Evolutionary conservation across 2,797 vertebrate species (phyloP), one percentile per base, ranked within the genome.

Genomic region (Phalanger gymnotis): DNA sequence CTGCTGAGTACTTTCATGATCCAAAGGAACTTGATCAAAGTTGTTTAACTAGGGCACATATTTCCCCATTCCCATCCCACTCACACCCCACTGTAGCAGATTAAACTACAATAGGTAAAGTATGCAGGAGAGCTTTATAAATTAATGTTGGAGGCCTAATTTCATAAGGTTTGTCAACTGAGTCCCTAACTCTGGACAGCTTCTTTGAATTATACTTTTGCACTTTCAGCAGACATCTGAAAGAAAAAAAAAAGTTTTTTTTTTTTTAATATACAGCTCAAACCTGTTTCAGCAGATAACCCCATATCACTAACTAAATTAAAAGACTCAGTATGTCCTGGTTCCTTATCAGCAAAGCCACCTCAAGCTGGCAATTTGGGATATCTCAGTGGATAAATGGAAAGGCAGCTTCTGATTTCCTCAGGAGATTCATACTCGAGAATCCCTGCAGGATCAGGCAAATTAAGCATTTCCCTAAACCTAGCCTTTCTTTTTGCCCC

Each of bases 321-420:
- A 90, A 92, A 90, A 92, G 91, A 90, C 92, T 96, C 93, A 95
- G 90, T 97, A 95, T 96, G 73, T 73, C 51, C 94, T 90, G 92
- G 90, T 90, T 57, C 89, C 94, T 97, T 97, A 97, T 97, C 97
- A 96, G 90, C 96, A 90, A 95, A 98, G 94, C 94, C 96, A 96
- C 95, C 96, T 94, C 97, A 90, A 96, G 91, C 96, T 94, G 87
- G 87, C 93, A 92, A 97, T 95, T 97, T 1, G 58, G 96, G 96
- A 95, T 94, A 95, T 90, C 95, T 7, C 3, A 57, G 53, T 87
- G 16, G 93, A 94, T 95, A 96, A 95, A 97, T 94, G 95, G 90
- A 93, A 14, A 97, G 92, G 11, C 57, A 96, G 92, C 90, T 93
- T 95, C 96, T 91, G 73, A 91, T 94, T 90, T 58, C 61, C 91